These are phyloP conservation scores for Microtus richardsoni DNA, from an alignment of 2,113 vertebrate species.

Conservation along the genomic window DNA sequence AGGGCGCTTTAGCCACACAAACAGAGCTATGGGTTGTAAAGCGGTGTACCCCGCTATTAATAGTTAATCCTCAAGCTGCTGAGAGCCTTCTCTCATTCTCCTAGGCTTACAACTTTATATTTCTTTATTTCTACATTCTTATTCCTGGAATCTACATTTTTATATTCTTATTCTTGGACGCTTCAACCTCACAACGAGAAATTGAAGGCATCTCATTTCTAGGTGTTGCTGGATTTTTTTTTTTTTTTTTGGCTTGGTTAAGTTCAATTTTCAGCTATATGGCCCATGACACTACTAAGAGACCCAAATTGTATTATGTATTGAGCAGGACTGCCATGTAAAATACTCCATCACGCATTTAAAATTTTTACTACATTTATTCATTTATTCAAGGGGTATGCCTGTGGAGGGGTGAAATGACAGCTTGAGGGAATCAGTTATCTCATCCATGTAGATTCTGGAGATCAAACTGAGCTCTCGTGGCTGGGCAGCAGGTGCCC, in stretches of 20 bases:
- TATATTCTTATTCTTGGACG: too few relatives aligned
- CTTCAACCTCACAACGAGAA: constrained; percentile 14
- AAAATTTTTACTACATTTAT: not conserved
- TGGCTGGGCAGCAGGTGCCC: too few relatives aligned
- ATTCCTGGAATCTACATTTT: too few relatives aligned
- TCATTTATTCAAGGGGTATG: not conserved
- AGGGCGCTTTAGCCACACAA: too few relatives aligned
- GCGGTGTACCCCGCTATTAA: too few relatives aligned
- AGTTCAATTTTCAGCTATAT: constrained; percentile 28
- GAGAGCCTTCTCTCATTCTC: too few relatives aligned
- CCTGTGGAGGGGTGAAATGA: too few relatives aligned
- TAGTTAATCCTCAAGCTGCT: too few relatives aligned
- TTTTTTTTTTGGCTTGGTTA: constrained; percentile 10
- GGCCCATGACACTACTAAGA: not conserved
- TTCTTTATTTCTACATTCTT: too few relatives aligned
- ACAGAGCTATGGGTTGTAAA: too few relatives aligned
- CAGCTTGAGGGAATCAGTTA: not conserved
- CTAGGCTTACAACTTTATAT: too few relatives aligned
- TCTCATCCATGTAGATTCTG: not conserved
- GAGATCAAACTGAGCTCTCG: not conserved
- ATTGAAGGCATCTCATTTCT: constrained; percentile 43
- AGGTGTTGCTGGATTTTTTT: not conserved
- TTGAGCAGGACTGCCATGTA: not conserved
- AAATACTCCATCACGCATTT: not conserved
- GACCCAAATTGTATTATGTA: not conserved